Evolutionary conservation across 2,113 vertebrate genomes (phyloP), one percentile per base, ranked within the genome.

Genomic region (Cyanoramphus novaezelandiae): DNA sequence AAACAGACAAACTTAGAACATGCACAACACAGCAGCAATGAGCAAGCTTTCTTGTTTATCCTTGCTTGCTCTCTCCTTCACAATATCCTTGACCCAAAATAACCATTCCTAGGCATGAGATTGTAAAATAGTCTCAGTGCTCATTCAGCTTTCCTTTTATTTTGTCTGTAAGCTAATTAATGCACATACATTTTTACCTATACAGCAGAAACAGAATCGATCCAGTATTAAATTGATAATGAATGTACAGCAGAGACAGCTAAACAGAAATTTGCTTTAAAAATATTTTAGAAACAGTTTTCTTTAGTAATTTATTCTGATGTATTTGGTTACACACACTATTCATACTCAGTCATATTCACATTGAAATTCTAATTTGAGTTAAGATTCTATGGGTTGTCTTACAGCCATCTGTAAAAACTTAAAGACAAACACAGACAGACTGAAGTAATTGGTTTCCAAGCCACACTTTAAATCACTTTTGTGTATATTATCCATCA

Each of bases 31-130:
- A 89, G 47, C 28, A 94, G 83, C 86, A 92, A 83, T 41, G 77
- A 92, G 50, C 25, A 94, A 94, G 93, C 76, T 88, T 95, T 90
- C 76, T 84, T 93, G 76, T 93, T 91, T 86, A 91, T 95, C 88
- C 91, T 96, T 96, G 89, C 50, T 91, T 96, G 91, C 77, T 82
- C 80, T 93, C 39, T 91, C 77, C 89, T 95, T 95, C 44, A 94
- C 39, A 75, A 82, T 79, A 92, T 53, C 95, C 93, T 96, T 97
- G 92, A 97, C 93, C 95, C 47, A 90, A 96, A 94, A 81, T 86
- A 92, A 94, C 69, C 43, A 79, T 37, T 95, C 25, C 47, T 60
- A 76, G 69, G 43, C 44, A 84, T 53, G 20, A 91, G 62, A 65
- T 11, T 41, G 86, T 82, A 86, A 88, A 93, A 78, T 20, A 79